Conservation (phyloP, 2,113 vertebrate genomes). For the Rhodinocichla rosea region DNA sequence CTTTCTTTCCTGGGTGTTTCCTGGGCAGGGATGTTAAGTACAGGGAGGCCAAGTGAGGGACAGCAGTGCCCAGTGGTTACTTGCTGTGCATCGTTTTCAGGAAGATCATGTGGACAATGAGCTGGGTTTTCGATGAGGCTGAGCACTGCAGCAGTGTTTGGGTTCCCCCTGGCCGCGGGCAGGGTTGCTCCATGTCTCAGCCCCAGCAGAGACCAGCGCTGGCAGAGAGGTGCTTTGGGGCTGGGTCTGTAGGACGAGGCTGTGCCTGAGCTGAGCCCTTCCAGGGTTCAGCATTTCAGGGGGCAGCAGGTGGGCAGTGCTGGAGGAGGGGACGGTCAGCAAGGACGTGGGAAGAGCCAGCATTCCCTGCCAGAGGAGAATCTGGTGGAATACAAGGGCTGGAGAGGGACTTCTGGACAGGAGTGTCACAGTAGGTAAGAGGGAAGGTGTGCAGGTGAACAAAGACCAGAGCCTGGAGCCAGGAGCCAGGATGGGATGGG, state of each 20-base stretch:
- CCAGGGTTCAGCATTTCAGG: background rate
- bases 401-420: background rate
- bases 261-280: background rate
- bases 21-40: background rate
- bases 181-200: fast-evolving
- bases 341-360: background rate
- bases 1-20: background rate
- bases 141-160: fast-evolving
- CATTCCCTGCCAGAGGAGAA: fast-evolving
- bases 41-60: background rate
- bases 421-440: background rate
- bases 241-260: fast-evolving
- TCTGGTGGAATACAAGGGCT: background rate
- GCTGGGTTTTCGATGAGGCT: background rate
- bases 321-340: background rate
- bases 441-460: background rate
- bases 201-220: fast-evolving
- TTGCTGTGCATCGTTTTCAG: background rate
- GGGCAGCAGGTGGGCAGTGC: background rate
- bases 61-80: background rate
- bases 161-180: background rate
- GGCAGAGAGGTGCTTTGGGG: background rate
- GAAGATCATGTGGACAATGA: background rate
- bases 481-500: background rate
- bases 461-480: background rate